These are phyloP conservation scores for Theodoxus fluviatilis DNA, from an alignment of 2,888 invertebrate genomes.

Conservation along the genomic window DNA sequence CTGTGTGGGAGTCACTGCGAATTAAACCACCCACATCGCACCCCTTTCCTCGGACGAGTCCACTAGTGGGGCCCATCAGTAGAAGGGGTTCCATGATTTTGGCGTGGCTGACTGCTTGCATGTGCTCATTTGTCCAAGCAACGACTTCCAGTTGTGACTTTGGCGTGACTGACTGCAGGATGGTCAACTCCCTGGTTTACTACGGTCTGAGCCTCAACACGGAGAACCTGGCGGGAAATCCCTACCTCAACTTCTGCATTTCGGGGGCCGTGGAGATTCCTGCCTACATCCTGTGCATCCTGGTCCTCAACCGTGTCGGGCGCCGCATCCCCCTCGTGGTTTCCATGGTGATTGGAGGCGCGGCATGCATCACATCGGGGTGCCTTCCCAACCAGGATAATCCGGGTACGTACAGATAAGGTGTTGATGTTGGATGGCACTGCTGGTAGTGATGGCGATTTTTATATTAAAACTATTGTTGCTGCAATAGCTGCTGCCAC, in stretches of 20 bases:
- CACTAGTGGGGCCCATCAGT: no score
- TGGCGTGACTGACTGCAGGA: no score
- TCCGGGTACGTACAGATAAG: not conserved
- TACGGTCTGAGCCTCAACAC: conserved; percentile 49
- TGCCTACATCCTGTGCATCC: conserved; percentile 37
- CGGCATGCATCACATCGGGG: conserved; percentile 64
- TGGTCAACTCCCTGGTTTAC: conserved; percentile 48
- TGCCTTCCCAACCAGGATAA: conserved; percentile 28
- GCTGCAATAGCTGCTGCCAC: no score
- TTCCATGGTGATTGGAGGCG: conserved; percentile 43
- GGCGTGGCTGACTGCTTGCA: no score
- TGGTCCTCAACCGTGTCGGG: conserved; percentile 42
- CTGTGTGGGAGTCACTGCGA: no score
- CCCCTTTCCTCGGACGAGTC: no score
- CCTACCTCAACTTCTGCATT: conserved; percentile 49
- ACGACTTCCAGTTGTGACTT: not conserved
- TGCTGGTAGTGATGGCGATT: no score
- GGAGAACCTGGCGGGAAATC: conserved; percentile 43
- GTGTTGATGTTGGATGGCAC: not conserved
- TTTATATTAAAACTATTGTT: no score
- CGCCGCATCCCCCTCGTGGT: conserved; percentile 37
- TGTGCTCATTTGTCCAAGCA: not conserved
- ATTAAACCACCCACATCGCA: no score
- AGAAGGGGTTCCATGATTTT: no score
- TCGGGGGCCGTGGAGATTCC: conserved; percentile 47